Base-by-base conservation (phyloP, 2,888 invertebrate genomes). In the Masnerella sp. region DNA sequence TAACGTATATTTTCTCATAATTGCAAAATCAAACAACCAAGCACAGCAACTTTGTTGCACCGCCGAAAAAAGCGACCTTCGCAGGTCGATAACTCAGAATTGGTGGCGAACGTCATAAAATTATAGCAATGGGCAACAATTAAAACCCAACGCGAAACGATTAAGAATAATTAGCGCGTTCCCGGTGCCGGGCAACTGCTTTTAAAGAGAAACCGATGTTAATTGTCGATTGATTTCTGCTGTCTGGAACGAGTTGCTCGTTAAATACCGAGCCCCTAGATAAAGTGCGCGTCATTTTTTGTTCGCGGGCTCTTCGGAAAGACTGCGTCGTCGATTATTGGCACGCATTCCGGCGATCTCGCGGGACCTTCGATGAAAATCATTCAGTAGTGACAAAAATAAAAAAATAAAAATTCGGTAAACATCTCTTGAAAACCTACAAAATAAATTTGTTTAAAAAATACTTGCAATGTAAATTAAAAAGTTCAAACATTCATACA, bases 151-250 rank as follows among this genome's bases (percentile, higher is more conserved):
- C 17, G 38, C 15, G 54, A 54, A 58, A 62, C 49, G 52, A 62
- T 68, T 67, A 58, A 58, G 58, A 68, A 64, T 64, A 68, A 74
- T 74, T 69, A 74, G 64, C 56, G 52, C 51, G 51, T 56, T 56
- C 51, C 49, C 47, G 49, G 40, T 17, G 25, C 36, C 40, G 47
- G 12, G 43, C 40, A 58, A 59, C 36, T 54, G 62, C 45, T 45
- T 43, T 68, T 64, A 58, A 65, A 65, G 58, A 62, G 61, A 61
- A 67, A 49, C 67, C 43, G 54, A 68, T 68, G 43, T 62, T 68
- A 62, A 73, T 73, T 62, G 73, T 36, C 62, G 68, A 74, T 74
- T 62, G 68, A 64, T 64, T 74, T 64, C 68, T 69, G 36, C 36
- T 14, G n/a, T 47, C 38, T 28, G 14, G 38, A 72, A 67, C 54